Conservation (phyloP, 2,797 vertebrate genomes). For the Sebastes reedi region DNA sequence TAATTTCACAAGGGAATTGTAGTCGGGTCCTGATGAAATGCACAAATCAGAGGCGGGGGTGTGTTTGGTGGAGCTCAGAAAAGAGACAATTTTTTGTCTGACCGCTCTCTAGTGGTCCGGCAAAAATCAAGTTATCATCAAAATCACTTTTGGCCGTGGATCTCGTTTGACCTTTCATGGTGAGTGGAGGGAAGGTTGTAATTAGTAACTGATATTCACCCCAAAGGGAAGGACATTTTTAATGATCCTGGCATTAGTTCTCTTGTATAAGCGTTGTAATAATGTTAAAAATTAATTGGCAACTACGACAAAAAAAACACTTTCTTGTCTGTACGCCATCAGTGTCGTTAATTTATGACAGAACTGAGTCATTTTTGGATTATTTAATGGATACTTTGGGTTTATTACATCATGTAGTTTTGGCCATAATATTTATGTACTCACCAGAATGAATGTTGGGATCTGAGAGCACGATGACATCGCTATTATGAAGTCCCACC, state of each 20-base stretch:
- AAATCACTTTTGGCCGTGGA: background rate
- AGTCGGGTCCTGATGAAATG: background rate
- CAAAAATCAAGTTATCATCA: background rate
- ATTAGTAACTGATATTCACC: slow-evolving; percentile 20
- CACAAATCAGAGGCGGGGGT: background rate
- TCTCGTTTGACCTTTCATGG: slow-evolving; percentile 3
- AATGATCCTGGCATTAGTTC: slow-evolving; percentile 1
- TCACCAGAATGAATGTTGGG: background rate
- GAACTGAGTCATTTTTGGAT: background rate
- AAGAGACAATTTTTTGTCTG: background rate
- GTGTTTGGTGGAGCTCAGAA: background rate
- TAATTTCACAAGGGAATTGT: slow-evolving; percentile 25
- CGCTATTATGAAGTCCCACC: background rate
- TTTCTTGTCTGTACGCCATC: background rate
- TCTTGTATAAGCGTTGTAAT: background rate
- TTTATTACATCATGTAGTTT: background rate
- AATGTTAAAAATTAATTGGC: background rate
- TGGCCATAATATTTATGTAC: background rate
- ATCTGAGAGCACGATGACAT: background rate
- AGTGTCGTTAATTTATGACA: background rate
- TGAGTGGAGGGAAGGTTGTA: background rate
- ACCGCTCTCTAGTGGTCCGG: background rate
- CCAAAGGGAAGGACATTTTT: slow-evolving; percentile 5
- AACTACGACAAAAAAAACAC: background rate
- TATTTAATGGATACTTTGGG: background rate